Percentiles rank a stretch among this genome's conserved stretches.
Conservation (phyloP, 2,888 invertebrate genomes). For the Drosophila nr. perissopoda region DNA sequence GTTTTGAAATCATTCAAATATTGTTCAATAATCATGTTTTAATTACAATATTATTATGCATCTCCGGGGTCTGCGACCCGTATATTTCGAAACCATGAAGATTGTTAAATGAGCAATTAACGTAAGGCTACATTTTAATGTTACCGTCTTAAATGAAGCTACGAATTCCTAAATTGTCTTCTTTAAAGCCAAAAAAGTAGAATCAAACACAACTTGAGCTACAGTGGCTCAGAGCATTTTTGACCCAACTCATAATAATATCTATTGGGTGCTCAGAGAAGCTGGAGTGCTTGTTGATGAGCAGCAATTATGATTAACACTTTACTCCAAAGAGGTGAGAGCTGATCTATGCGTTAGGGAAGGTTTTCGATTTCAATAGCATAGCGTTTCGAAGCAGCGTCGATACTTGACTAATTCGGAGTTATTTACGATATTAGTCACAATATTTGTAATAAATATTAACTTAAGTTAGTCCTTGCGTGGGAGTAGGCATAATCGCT, state of each 20-base stretch:
- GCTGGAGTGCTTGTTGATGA: not conserved
- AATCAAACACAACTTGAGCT: not conserved
- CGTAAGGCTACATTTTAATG: not conserved
- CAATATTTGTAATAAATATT: not conserved
- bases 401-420: not conserved
- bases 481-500: not conserved
- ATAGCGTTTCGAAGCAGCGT: not conserved
- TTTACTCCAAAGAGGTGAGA: not conserved
- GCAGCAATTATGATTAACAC: not conserved
- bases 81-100: not conserved
- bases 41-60: conserved; percentile 15
- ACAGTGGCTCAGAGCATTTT: not conserved
- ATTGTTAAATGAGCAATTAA: not conserved
- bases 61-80: not conserved
- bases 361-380: no score
- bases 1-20: not conserved
- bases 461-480: not conserved
- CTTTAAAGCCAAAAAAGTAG: not conserved
- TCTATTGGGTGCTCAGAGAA: not conserved
- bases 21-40: conserved; percentile 1
- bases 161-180: not conserved
- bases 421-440: not conserved
- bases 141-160: not conserved
- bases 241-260: not conserved
- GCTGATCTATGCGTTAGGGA: fast-evolving